A percentile compares a stretch with the other conserved stretches of the same genome.
Evolutionary conservation across 2,797 vertebrate species (phyloP).

Genomic region (Chromobotia macracanthus): DNA sequence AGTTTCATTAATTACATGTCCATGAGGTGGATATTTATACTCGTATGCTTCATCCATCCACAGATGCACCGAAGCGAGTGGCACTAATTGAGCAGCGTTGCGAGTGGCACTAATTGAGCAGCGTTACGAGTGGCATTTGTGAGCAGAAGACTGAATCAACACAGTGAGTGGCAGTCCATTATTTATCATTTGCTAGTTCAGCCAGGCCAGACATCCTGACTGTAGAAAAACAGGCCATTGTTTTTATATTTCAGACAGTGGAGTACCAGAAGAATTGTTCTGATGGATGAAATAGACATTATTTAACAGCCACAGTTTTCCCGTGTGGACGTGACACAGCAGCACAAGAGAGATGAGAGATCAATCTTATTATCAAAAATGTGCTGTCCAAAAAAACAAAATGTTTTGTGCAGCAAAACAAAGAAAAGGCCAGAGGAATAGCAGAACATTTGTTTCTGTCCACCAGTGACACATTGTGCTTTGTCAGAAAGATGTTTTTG

Average conservation of each 20-base stretch:
- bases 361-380: slow-evolving; percentile 17
- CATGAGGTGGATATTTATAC: slow-evolving; percentile 69
- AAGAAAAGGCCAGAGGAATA: not conserved
- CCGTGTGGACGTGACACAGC: slow-evolving; percentile 4
- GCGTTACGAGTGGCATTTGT: slow-evolving; percentile 71
- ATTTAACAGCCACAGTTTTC: slow-evolving; percentile 3
- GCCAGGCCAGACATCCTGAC: slow-evolving; percentile 31
- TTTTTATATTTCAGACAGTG: slow-evolving; percentile 23
- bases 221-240: slow-evolving; percentile 32
- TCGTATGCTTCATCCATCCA: slow-evolving; percentile 67
- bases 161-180: slow-evolving; percentile 54
- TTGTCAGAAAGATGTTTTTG: not conserved
- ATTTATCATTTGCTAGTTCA: slow-evolving; percentile 58
- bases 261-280: slow-evolving; percentile 9
- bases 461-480: slow-evolving; percentile 16
- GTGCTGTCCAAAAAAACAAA: not conserved
- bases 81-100: slow-evolving; percentile 73
- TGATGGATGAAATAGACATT: not conserved
- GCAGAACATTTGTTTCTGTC: slow-evolving; percentile 27
- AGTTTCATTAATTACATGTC: slow-evolving; percentile 75
- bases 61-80: slow-evolving; percentile 63
- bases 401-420: slow-evolving; percentile 1
- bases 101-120: slow-evolving; percentile 73
- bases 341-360: not conserved
- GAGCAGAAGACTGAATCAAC: slow-evolving; percentile 70